Evolutionary conservation across 2,797 vertebrate genomes (phyloP).

Genomic region (Microhierax caerulescens): DNA sequence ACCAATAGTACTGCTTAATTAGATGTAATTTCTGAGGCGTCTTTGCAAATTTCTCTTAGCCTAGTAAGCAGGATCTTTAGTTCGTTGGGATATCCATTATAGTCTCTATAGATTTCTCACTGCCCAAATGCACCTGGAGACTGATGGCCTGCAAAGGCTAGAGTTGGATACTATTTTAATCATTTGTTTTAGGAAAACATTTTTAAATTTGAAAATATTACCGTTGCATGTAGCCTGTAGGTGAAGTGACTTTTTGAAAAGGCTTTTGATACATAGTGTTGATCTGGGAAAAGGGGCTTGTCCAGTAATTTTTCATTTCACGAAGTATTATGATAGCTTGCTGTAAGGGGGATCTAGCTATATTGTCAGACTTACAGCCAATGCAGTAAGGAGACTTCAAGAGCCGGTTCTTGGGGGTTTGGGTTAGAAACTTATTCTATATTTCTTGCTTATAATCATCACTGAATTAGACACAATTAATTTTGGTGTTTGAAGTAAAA

Average conservation of each 20-base stretch:
- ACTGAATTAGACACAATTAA: neutral
- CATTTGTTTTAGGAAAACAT: neutral
- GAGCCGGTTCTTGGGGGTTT: neutral
- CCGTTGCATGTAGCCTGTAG: neutral
- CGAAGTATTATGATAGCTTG: neutral
- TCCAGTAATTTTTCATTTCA: neutral
- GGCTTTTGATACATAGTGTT: neutral
- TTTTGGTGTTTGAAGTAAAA: neutral
- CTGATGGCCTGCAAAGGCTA: neutral
- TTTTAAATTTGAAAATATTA: neutral
- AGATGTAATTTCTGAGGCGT: neutral
- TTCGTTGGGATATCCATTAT: neutral
- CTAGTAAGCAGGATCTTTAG: neutral
- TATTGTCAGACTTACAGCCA: neutral
- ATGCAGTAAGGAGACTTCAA: neutral
- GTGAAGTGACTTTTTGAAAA: neutral
- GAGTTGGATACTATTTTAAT: neutral
- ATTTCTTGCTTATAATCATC: neutral
- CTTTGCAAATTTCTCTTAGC: neutral
- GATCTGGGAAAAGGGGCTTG: neutral
- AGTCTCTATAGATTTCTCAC: neutral
- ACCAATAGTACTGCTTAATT: neutral
- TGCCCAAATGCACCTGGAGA: neutral
- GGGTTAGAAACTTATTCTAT: neutral
- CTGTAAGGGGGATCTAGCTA: neutral